phyloP scores from a whole-genome alignment of 1,140 invertebrate species.

The Drosophila tropicalis region DNA sequence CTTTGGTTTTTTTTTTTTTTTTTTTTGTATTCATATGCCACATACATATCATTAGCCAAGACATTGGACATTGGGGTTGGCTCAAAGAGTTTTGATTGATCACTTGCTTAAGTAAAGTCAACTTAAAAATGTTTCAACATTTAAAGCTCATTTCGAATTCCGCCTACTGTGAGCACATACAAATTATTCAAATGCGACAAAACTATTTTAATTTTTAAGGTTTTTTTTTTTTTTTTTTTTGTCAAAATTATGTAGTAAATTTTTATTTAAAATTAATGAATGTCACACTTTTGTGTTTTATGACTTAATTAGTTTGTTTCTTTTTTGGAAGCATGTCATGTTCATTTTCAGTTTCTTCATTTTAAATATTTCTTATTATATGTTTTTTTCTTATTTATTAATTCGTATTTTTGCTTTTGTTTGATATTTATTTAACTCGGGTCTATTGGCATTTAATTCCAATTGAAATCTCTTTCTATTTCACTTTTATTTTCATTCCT shows the following conservation, averaged over 20 bases:
- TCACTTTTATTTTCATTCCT: no score
- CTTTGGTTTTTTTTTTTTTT: constrained; percentile 15
- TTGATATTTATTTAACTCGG: no score
- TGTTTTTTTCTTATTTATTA: no score
- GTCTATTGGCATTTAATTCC: no score
- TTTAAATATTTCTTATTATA: no score
- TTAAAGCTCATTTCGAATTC: background rate
- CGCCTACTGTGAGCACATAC: background rate
- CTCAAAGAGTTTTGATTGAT: constrained; percentile 13
- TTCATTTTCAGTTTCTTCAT: no score
- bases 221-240: background rate
- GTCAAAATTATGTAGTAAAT: background rate
- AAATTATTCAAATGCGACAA: background rate
- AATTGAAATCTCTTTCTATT: no score
- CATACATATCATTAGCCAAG: constrained; percentile 70
- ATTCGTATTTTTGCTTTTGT: no score
- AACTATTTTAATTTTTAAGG: background rate
- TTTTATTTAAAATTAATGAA: background rate
- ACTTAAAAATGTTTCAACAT: constrained; percentile 5
- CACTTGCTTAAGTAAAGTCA: background rate
- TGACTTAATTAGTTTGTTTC: no score
- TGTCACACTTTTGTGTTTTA: background rate
- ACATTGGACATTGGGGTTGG: constrained; percentile 30
- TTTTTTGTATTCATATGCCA: constrained; percentile 44
- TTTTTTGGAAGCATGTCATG: no score